A percentile compares a stretch with the other conserved stretches of the same genome.
These are phyloP conservation scores for Sebastes trivittatus DNA, from an alignment of 2,797 vertebrate species.

Conservation along the genomic window DNA sequence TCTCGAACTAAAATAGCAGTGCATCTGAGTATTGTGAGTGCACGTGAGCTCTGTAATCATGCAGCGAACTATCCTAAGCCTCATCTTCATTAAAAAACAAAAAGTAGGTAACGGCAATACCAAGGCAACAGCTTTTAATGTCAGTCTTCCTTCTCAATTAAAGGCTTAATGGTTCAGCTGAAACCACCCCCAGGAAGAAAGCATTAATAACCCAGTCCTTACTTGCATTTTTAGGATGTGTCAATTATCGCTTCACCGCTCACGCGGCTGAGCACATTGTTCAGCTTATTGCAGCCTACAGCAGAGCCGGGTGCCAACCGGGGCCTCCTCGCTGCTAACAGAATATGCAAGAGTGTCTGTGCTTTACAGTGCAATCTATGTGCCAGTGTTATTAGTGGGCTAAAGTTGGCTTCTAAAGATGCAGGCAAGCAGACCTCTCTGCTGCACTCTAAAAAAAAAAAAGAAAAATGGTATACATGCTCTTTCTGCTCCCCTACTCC, in stretches of 20 bases:
- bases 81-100: constrained; percentile 75
- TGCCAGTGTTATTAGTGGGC: constrained; percentile 35
- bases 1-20: constrained; percentile 76
- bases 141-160: constrained; percentile 83
- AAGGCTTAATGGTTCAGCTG: constrained; percentile 82
- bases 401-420: constrained; percentile 49
- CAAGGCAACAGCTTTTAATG: constrained; percentile 81
- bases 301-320: constrained; percentile 47
- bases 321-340: constrained; percentile 45
- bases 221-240: constrained; percentile 81
- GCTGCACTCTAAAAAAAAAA: constrained; percentile 44
- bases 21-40: constrained; percentile 49
- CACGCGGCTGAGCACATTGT: constrained; percentile 69
- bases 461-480: constrained; percentile 58
- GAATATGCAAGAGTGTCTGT: constrained; percentile 24
- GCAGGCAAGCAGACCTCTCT: constrained; percentile 43
- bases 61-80: constrained; percentile 57
- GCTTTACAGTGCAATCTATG: constrained; percentile 44
- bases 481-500: constrained; percentile 71
- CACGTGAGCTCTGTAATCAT: constrained; percentile 58
- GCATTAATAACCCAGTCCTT: constrained; percentile 83
- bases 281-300: constrained; percentile 68
- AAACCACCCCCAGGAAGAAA: constrained; percentile 79
- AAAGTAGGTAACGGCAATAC: constrained; percentile 61
- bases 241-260: constrained; percentile 78